phyloP scores from a whole-genome alignment of 2,113 vertebrate genomes.

The Parus major region DNA sequence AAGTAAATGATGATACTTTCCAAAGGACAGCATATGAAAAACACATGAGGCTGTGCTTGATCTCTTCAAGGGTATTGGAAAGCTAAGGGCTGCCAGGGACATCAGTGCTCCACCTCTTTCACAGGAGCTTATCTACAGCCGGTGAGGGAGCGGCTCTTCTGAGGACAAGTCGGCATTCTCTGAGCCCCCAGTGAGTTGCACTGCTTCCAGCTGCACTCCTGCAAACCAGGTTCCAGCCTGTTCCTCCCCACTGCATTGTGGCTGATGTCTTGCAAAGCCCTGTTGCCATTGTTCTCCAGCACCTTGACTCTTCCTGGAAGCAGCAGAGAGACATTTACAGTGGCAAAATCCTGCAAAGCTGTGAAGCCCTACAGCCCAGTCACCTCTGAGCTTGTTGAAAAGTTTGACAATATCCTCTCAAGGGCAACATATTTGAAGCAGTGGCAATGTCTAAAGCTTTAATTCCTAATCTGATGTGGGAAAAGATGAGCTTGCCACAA shows the following conservation, averaged over 20 bases:
- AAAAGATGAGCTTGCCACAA: neutral
- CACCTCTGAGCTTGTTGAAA: neutral
- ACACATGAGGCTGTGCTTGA: fast-evolving
- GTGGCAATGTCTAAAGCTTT: neutral
- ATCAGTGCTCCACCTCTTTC: neutral
- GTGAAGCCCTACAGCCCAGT: neutral
- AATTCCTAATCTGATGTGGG: neutral
- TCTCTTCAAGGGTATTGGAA: neutral
- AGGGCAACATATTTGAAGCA: neutral
- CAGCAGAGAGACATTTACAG: neutral
- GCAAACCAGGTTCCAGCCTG: neutral
- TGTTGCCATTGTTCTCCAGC: neutral
- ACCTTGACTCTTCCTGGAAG: neutral
- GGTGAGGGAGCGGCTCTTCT: fast-evolving
- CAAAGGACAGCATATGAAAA: neutral
- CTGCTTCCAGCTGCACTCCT: neutral
- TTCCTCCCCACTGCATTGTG: neutral
- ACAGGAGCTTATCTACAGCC: neutral
- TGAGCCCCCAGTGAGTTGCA: fast-evolving
- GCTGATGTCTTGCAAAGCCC: neutral
- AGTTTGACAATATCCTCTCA: neutral
- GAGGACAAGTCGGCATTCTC: neutral
- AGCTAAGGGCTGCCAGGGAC: neutral
- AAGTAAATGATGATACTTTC: neutral
- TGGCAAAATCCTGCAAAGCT: neutral